These are phyloP conservation scores for Macaca nemestrina DNA, from an alignment of 2,113 vertebrate species.

Conservation along the genomic window DNA sequence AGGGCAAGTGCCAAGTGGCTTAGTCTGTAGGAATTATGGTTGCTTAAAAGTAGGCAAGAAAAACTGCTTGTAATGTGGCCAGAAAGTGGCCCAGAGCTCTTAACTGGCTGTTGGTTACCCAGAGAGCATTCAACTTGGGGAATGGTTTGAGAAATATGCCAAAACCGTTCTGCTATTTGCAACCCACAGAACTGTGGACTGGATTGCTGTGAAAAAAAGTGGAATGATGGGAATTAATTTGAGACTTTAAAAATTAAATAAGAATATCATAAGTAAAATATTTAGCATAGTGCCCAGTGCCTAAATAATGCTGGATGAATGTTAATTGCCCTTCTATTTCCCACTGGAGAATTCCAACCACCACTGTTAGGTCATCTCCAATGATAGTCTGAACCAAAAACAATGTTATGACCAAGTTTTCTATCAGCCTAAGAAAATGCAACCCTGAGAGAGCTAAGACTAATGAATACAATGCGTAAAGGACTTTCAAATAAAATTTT, in stretches of 20 bases:
- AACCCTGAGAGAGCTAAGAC: not conserved
- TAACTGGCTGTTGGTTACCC: not conserved
- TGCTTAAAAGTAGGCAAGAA: slow-evolving; percentile 2
- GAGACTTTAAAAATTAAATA: not conserved
- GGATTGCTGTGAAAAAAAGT: not conserved
- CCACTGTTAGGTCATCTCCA: not conserved
- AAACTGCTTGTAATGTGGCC: not conserved
- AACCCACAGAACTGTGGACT: not conserved
- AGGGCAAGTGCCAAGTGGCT: not conserved
- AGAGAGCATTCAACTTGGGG: not conserved
- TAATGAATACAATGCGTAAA: not conserved
- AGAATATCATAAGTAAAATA: not conserved
- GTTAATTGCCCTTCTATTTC: not conserved
- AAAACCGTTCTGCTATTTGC: not conserved
- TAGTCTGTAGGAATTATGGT: not conserved
- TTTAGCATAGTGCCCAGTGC: not conserved
- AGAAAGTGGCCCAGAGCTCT: not conserved
- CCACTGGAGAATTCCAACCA: not conserved
- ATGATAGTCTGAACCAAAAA: not conserved
- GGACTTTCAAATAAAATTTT: slow-evolving; percentile 15
- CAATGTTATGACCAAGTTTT: not conserved
- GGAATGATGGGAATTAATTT: not conserved
- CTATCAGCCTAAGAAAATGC: not conserved
- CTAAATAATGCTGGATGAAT: not conserved
- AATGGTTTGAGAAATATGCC: slow-evolving; percentile 32